Conservation (phyloP, 2,888 invertebrate species). For the Macrosoma leucophasiata region DNA sequence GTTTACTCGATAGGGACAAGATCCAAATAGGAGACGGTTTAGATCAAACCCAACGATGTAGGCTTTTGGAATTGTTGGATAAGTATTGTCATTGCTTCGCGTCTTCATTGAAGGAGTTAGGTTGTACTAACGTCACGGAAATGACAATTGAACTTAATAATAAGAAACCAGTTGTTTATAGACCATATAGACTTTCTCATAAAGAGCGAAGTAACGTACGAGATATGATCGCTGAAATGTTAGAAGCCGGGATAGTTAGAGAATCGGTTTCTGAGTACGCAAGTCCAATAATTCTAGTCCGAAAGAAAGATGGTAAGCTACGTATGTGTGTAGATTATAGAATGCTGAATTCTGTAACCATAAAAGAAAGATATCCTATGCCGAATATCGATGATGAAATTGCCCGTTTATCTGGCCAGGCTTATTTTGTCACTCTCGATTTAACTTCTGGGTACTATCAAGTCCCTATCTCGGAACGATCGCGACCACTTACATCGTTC, state of each 20-base stretch:
- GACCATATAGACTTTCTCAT: slow-evolving; percentile 23
- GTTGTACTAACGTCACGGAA: slow-evolving; percentile 14
- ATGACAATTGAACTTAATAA: slow-evolving; percentile 23
- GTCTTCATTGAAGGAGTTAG: slow-evolving; percentile 17
- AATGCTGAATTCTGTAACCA: slow-evolving; percentile 18
- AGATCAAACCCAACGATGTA: too few species aligned
- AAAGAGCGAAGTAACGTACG: slow-evolving; percentile 17
- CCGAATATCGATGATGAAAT: slow-evolving; percentile 19
- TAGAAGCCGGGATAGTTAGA: slow-evolving; percentile 19
- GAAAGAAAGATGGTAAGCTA: slow-evolving; percentile 18
- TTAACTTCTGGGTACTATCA: too few species aligned
- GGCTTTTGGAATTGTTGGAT: too few species aligned
- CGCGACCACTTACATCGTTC: too few species aligned
- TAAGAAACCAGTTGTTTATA: slow-evolving; percentile 22
- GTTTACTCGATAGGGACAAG: too few species aligned
- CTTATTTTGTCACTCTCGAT: too few species aligned
- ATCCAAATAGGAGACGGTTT: too few species aligned
- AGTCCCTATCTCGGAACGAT: too few species aligned
- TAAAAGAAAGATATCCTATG: slow-evolving; percentile 19
- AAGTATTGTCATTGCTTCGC: slow-evolving; percentile 20
- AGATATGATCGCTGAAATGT: slow-evolving; percentile 17
- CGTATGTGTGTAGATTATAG: slow-evolving; percentile 20
- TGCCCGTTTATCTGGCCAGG: too few species aligned
- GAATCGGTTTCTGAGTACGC: slow-evolving; percentile 15
- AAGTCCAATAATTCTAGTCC: slow-evolving; percentile 18